A percentile compares a stretch with the other conserved stretches of the same genome.
phyloP scores from a whole-genome alignment of 2,797 vertebrate genomes.

The Danio jaintianensis region DNA sequence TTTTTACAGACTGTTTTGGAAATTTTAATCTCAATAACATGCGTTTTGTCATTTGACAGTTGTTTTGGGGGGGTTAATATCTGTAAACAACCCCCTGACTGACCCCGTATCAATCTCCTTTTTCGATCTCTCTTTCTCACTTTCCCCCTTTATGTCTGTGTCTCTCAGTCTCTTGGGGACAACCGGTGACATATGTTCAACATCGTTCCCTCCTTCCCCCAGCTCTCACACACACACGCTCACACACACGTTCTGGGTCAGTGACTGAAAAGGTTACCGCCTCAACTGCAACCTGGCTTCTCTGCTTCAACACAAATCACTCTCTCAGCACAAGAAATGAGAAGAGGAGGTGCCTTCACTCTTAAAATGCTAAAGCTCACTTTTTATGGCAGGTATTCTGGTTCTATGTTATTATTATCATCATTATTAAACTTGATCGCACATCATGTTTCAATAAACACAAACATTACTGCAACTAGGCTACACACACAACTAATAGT shows the following conservation, averaged over 20 bases:
- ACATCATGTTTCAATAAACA: too few relatives aligned
- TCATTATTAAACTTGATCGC: too few relatives aligned
- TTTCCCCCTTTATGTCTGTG: constrained; percentile 46
- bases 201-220: constrained; percentile 76
- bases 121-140: constrained; percentile 33
- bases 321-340: constrained; percentile 65
- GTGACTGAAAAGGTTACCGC: constrained; percentile 95
- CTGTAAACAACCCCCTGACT: constrained; percentile 62
- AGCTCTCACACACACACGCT: constrained; percentile 54
- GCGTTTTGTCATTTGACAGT: constrained; percentile 51
- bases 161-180: constrained; percentile 73
- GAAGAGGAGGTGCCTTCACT: constrained; percentile 22
- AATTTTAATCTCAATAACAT: constrained; percentile 66
- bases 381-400: constrained; percentile 31
- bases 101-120: constrained; percentile 35
- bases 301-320: constrained; percentile 87
- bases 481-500: too few relatives aligned
- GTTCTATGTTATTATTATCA: too few relatives aligned
- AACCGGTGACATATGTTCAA: constrained; percentile 90
- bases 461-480: too few relatives aligned
- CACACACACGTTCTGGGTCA: constrained; percentile 89
- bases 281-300: constrained; percentile 91
- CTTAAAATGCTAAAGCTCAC: constrained; percentile 46
- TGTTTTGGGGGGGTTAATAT: constrained; percentile 63
- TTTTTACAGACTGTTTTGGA: constrained; percentile 69